Evolutionary conservation across 2,797 vertebrate species (phyloP).

Genomic region (Garrulus glandarius): DNA sequence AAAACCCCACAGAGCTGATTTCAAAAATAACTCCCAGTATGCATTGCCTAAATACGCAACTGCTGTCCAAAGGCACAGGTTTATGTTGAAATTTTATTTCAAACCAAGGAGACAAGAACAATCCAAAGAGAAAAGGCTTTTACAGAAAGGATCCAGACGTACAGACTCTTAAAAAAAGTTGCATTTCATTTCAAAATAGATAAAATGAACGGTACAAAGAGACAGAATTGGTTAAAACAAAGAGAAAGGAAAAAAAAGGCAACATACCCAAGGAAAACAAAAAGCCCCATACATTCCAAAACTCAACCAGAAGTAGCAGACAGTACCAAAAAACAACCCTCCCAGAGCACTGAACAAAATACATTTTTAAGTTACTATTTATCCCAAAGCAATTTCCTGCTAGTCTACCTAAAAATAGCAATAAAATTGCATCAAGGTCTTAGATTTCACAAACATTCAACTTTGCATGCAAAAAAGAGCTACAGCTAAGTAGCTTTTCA

Average conservation of each 20-base stretch:
- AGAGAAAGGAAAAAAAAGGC: neutral
- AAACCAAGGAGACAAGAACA: neutral
- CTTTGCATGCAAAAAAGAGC: neutral
- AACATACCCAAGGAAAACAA: neutral
- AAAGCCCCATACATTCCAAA: neutral
- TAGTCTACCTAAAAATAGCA: neutral
- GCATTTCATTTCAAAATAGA: neutral
- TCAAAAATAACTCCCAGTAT: neutral
- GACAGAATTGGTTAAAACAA: neutral
- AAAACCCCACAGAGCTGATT: fast-evolving
- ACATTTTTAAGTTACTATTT: neutral
- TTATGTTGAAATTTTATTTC: neutral
- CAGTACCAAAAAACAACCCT: neutral
- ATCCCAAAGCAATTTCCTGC: neutral
- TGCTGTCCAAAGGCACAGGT: neutral
- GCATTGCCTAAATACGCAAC: neutral
- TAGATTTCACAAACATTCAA: neutral
- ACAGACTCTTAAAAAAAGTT: neutral
- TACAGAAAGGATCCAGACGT: neutral
- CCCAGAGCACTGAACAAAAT: neutral
- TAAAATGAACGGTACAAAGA: neutral
- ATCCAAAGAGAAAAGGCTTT: neutral
- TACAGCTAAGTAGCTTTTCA: neutral
- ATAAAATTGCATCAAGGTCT: neutral
- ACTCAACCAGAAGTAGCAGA: neutral